These are phyloP conservation scores for Caenorhabditis zanzibari DNA, from an alignment of 2,888 invertebrate species.

Conservation along the genomic window DNA sequence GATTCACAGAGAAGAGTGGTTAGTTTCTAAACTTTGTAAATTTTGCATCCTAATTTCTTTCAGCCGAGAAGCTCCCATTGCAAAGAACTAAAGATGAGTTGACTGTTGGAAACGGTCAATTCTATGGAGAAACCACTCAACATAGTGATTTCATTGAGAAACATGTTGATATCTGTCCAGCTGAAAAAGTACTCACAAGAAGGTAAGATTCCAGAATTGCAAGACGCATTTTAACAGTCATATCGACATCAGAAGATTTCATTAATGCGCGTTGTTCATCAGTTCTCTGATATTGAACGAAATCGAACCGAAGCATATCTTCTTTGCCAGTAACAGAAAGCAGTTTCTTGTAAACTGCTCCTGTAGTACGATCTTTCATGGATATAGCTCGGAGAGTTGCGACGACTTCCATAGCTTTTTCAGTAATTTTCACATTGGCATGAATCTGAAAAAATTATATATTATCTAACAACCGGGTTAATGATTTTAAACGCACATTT, in stretches of 20 bases:
- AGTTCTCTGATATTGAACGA: constrained; percentile 80
- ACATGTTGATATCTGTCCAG: constrained; percentile 74
- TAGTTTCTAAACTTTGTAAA: neutral
- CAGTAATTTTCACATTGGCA: constrained; percentile 74
- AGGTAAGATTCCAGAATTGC: constrained; percentile 86
- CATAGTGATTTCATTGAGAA: constrained; percentile 68
- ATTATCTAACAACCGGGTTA: too few species aligned
- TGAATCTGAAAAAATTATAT: constrained; percentile 59
- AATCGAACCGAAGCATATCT: constrained; percentile 87
- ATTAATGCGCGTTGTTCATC: constrained; percentile 78
- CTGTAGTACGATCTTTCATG: constrained; percentile 89
- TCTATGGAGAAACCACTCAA: constrained; percentile 73
- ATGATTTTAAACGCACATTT: constrained; percentile 41
- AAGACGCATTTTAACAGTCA: constrained; percentile 88
- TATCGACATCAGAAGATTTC: constrained; percentile 86
- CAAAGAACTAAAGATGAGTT: constrained; percentile 53
- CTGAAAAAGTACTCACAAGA: constrained; percentile 72
- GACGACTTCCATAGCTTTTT: constrained; percentile 72
- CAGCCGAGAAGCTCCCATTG: constrained; percentile 45
- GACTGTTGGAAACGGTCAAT: constrained; percentile 59
- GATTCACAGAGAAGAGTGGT: constrained; percentile 53
- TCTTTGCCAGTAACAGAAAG: constrained; percentile 89
- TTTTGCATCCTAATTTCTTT: neutral
- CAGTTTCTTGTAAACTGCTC: constrained; percentile 91
- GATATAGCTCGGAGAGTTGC: constrained; percentile 85